phyloP scores from a whole-genome alignment of 2,888 invertebrate species.

The Hydropsyche betteni region DNA sequence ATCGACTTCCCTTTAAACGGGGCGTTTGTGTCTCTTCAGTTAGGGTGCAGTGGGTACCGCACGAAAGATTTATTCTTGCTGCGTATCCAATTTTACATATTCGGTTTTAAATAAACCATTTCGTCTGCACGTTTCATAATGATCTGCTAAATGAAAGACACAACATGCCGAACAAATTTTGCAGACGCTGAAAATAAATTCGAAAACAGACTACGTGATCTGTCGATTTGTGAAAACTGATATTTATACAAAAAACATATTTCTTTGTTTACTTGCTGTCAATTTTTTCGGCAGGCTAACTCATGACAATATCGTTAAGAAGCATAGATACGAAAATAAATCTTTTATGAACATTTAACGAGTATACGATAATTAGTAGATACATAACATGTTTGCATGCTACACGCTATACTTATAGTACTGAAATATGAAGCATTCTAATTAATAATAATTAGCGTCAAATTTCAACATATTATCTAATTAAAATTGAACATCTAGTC shows the following conservation, averaged over 20 bases:
- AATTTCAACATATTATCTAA: too few species aligned
- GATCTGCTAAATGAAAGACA: neutral
- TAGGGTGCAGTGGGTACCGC: neutral
- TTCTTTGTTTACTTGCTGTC: neutral
- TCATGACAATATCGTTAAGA: too few species aligned
- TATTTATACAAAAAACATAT: too few species aligned
- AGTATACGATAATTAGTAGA: neutral
- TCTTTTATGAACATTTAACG: slow-evolving; percentile 23
- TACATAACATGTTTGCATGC: neutral
- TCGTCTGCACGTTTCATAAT: neutral
- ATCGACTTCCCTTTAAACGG: slow-evolving; percentile 18
- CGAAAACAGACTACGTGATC: neutral
- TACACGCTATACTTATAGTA: too few species aligned
- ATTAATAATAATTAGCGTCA: too few species aligned
- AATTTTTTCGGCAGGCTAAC: too few species aligned
- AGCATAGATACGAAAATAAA: neutral
- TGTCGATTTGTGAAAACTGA: neutral
- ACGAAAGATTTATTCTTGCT: neutral
- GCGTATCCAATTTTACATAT: neutral
- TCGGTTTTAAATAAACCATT: neutral
- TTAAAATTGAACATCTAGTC: too few species aligned
- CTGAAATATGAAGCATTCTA: too few species aligned
- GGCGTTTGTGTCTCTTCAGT: neutral
- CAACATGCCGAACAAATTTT: slow-evolving; percentile 9
- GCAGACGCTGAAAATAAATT: neutral